phyloP scores from a whole-genome alignment of 2,113 vertebrate species.

The Girardinichthys multiradiatus region DNA sequence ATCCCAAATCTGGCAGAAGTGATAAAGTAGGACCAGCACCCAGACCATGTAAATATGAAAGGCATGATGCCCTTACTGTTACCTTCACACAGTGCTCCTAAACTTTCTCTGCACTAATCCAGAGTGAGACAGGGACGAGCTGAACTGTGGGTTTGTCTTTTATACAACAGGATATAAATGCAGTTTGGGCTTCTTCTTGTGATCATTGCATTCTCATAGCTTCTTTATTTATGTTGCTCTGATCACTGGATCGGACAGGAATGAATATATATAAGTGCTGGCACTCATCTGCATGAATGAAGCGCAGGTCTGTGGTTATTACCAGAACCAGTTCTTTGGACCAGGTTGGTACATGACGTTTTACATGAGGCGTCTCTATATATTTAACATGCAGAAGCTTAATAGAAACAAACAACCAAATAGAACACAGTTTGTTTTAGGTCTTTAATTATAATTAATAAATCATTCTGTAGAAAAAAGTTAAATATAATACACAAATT shows the following conservation, averaged over 20 bases:
- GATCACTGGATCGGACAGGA: background rate
- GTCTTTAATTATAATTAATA: no score
- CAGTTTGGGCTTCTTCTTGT: conserved; percentile 16
- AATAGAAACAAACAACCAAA: no score
- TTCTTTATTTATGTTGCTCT: background rate
- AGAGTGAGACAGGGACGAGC: conserved; percentile 21
- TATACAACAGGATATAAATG: conserved; percentile 20
- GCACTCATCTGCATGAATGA: no score
- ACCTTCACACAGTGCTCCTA: conserved; percentile 25
- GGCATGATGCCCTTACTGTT: background rate
- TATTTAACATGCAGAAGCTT: no score
- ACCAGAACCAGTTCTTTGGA: no score
- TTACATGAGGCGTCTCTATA: no score
- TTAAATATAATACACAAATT: no score
- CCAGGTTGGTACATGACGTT: no score
- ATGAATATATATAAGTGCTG: no score
- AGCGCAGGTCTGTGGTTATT: no score
- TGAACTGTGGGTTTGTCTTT: conserved; percentile 26
- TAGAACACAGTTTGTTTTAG: no score
- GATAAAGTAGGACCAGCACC: conserved; percentile 51
- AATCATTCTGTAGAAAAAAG: no score
- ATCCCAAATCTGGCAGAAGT: conserved; percentile 40
- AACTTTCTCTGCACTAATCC: conserved; percentile 4
- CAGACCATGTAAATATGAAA: conserved; percentile 43
- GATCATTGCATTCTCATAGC: conserved; percentile 40